A percentile compares a stretch with the other conserved stretches of the same genome.
Conservation (phyloP, 2,797 vertebrate species). For the Labroides dimidiatus region DNA sequence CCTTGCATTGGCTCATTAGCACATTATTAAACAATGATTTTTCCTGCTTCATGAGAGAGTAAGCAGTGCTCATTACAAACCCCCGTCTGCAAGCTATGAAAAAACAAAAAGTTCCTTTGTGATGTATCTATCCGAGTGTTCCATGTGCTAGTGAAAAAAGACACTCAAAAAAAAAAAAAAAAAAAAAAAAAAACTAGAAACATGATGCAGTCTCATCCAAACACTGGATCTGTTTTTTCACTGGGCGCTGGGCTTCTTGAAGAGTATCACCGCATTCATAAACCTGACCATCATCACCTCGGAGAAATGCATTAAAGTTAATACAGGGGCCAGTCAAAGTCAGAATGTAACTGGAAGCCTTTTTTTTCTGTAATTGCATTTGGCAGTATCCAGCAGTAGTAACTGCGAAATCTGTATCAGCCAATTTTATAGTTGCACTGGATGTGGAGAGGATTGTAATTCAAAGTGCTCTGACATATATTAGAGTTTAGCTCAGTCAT, state of each 20-base stretch:
- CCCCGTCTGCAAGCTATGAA: not conserved
- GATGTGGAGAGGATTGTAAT: slow-evolving; percentile 71
- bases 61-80: not conserved
- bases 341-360: slow-evolving; percentile 43
- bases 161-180: not conserved
- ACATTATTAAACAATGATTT: too few species aligned
- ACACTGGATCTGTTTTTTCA: slow-evolving; percentile 2
- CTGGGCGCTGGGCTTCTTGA: slow-evolving; percentile 9
- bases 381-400: slow-evolving; percentile 69
- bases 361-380: slow-evolving; percentile 67
- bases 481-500: slow-evolving; percentile 61
- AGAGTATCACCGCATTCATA: slow-evolving; percentile 32
- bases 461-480: slow-evolving; percentile 55
- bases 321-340: slow-evolving; percentile 48
- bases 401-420: slow-evolving; percentile 56
- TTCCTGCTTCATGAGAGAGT: not conserved
- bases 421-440: slow-evolving; percentile 72
- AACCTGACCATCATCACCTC: slow-evolving; percentile 50
- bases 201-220: not conserved
- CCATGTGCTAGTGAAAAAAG: not conserved
- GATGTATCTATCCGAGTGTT: not conserved
- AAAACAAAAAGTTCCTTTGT: too few species aligned
- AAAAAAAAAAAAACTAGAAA: not conserved
- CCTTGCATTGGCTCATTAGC: too few species aligned
- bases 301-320: slow-evolving; percentile 50